Percentiles rank a stretch among this genome's conserved stretches.
phyloP scores from a whole-genome alignment of 2,888 invertebrate genomes.

The Peribatodes rhomboidaria region DNA sequence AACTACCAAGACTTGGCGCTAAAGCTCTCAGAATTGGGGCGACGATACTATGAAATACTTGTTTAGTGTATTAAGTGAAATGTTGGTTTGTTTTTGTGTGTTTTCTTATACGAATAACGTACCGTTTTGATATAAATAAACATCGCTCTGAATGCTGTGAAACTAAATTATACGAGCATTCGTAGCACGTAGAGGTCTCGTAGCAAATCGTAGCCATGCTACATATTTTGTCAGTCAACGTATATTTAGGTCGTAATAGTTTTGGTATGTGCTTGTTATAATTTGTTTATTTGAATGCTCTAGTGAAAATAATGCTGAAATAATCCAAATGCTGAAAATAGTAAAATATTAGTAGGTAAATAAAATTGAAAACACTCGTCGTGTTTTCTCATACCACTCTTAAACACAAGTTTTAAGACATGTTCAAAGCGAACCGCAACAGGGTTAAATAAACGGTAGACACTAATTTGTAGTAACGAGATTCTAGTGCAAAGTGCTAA shows the following conservation, averaged over 20 bases:
- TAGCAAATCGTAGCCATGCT: slow-evolving; percentile 17
- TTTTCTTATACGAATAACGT: background rate
- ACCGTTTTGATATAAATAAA: slow-evolving; percentile 2
- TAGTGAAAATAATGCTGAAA: too few relatives aligned
- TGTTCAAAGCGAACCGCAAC: background rate
- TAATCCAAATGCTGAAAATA: too few relatives aligned
- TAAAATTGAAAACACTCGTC: background rate
- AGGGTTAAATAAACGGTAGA: background rate
- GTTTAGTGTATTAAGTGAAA: background rate
- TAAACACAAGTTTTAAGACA: background rate
- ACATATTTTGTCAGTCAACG: slow-evolving; percentile 2
- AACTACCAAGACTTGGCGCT: slow-evolving; percentile 1
- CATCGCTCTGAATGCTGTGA: background rate
- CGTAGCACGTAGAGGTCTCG: slow-evolving; percentile 28
- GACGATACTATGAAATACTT: background rate
- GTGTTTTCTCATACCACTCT: background rate
- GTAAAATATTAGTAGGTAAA: too few relatives aligned
- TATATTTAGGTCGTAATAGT: background rate
- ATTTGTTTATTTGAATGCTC: too few relatives aligned
- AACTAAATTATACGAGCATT: slow-evolving; percentile 7
- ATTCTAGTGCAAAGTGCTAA: slow-evolving; percentile 4
- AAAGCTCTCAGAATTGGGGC: slow-evolving; percentile 1
- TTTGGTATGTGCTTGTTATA: too few relatives aligned
- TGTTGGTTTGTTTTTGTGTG: background rate
- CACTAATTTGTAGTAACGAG: slow-evolving; percentile 3